Evolutionary conservation across 2,888 invertebrate genomes (phyloP).

Genomic region (Calliopum simillimum): DNA sequence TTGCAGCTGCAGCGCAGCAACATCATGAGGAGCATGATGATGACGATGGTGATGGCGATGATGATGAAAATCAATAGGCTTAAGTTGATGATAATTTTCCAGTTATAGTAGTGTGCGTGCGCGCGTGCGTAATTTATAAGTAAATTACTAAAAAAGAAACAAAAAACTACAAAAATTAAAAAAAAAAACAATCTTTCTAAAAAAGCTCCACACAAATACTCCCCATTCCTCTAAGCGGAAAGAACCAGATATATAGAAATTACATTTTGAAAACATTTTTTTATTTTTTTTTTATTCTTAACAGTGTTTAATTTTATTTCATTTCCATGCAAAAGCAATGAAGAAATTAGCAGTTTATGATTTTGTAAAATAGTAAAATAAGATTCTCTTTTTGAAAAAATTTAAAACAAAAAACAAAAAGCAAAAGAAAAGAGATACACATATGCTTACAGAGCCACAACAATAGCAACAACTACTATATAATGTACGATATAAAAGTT

Average conservation of each 20-base stretch:
- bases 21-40: constrained; percentile 66
- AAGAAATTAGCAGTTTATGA: constrained; percentile 29
- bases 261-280: constrained; percentile 14
- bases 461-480: neutral
- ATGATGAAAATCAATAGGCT: constrained; percentile 68
- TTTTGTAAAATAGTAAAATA: constrained; percentile 34
- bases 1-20: constrained; percentile 64
- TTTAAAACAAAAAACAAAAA: constrained; percentile 2
- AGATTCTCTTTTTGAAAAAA: constrained; percentile 18
- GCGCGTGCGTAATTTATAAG: constrained; percentile 42
- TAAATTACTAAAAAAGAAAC: constrained; percentile 34
- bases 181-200: constrained; percentile 29
- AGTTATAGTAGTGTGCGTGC: constrained; percentile 35
- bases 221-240: constrained; percentile 30
- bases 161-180: constrained; percentile 34
- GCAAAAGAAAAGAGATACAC: constrained; percentile 10
- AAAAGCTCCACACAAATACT: constrained; percentile 29
- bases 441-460: neutral
- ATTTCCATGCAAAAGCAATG: constrained; percentile 19
- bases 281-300: neutral
- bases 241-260: constrained; percentile 27
- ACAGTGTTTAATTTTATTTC: constrained; percentile 16
- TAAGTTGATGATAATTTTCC: constrained; percentile 53
- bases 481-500: constrained; percentile 27
- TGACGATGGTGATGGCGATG: constrained; percentile 67